Evolutionary conservation across 1,140 invertebrate genomes (phyloP).

Genomic region (Lanistes nyassanus): DNA sequence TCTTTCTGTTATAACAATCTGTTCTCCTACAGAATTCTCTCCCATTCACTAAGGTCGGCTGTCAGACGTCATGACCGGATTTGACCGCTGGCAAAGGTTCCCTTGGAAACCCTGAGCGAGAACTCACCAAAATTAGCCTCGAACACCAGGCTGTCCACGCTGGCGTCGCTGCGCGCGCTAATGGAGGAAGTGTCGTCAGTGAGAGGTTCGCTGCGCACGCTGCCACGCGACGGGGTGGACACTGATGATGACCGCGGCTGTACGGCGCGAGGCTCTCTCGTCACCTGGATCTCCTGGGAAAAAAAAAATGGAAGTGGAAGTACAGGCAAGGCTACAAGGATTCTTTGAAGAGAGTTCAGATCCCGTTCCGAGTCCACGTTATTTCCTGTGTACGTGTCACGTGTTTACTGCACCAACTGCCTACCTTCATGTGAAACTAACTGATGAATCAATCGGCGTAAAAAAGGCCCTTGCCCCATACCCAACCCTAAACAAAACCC

Average conservation of each 20-base stretch:
- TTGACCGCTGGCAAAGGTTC: too few relatives aligned
- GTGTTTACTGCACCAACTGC: not conserved
- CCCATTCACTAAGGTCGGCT: too few relatives aligned
- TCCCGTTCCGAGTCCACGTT: too few relatives aligned
- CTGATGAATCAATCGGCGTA: not conserved
- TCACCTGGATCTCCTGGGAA: slow-evolving; percentile 51
- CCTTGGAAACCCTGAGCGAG: not conserved
- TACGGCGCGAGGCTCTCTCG: slow-evolving; percentile 48
- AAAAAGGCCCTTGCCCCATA: not conserved
- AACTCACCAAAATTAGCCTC: slow-evolving; percentile 58
- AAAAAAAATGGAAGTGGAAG: not conserved
- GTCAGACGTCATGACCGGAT: too few relatives aligned
- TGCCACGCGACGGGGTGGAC: slow-evolving; percentile 55
- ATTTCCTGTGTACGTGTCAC: not conserved
- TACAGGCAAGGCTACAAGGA: too few relatives aligned
- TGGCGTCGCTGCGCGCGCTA: slow-evolving; percentile 57
- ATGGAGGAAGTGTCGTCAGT: slow-evolving; percentile 60
- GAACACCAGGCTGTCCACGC: slow-evolving; percentile 57
- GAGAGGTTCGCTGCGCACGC: slow-evolving; percentile 53
- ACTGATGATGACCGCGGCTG: slow-evolving; percentile 54
- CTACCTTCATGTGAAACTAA: not conserved
- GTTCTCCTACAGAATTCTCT: too few relatives aligned
- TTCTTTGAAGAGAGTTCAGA: too few relatives aligned
- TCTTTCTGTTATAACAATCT: too few relatives aligned
- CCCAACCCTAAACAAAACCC: too few relatives aligned